phyloP scores from a whole-genome alignment of 2,888 invertebrate species.

The Drosophila acutilabella region DNA sequence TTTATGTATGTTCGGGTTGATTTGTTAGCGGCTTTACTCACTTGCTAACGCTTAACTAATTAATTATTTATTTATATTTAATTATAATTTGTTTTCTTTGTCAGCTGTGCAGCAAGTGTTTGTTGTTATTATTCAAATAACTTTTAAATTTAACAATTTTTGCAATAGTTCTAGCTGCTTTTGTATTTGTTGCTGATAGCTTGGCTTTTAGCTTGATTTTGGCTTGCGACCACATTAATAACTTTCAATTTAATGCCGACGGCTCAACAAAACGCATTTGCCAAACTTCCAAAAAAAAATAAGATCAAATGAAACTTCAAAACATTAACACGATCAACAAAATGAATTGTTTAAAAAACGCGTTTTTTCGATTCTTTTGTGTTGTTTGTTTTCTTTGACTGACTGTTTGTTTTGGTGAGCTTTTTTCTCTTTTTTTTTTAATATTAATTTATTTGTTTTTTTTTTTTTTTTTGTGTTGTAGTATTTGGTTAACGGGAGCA shows the following conservation, averaged over 20 bases:
- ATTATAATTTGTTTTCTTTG: conserved; percentile 27
- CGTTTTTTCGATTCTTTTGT: conserved; percentile 5
- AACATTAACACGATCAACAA: conserved; percentile 9
- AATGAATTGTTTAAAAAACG: background rate
- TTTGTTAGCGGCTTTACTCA: background rate
- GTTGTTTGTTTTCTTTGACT: conserved; percentile 6
- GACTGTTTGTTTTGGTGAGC: background rate
- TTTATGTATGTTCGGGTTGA: conserved; percentile 5
- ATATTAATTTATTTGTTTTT: conserved; percentile 2
- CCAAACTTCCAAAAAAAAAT: conserved; percentile 7
- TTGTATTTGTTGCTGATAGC: conserved; percentile 41
- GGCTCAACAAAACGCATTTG: conserved; percentile 37
- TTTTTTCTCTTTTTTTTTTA: background rate
- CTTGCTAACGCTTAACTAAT: conserved; percentile 6
- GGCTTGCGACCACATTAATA: conserved; percentile 67
- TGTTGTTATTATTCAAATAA: conserved; percentile 12
- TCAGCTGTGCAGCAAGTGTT: conserved; percentile 48
- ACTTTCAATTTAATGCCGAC: conserved; percentile 47
- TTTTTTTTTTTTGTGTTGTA: conserved; percentile 5
- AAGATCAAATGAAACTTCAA: conserved; percentile 5
- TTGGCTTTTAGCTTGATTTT: conserved; percentile 34
- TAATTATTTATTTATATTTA: conserved; percentile 11
- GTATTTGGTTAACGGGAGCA: conserved; percentile 40
- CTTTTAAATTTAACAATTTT: conserved; percentile 9
- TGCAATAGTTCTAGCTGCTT: conserved; percentile 48